Evolutionary conservation across 2,797 vertebrate species (phyloP).

Genomic region (Brachyrhaphis roseni): DNA sequence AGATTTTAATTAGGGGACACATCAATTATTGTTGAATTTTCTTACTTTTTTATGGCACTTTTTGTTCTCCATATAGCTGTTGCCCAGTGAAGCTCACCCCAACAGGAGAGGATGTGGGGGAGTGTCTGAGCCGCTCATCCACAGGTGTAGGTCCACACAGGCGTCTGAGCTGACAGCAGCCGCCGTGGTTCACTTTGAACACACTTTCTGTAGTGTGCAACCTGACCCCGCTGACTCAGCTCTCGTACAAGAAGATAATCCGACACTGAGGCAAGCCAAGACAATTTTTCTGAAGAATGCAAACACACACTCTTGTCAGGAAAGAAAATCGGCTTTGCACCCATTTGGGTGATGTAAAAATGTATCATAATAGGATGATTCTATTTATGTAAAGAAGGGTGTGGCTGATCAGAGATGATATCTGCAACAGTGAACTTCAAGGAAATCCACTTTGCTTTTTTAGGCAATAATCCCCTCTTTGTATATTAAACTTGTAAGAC

Average conservation of each 20-base stretch:
- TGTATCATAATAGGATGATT: neutral
- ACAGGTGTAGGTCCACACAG: conserved; percentile 57
- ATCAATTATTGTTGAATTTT: neutral
- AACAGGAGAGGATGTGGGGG: conserved; percentile 34
- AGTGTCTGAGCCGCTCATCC: conserved; percentile 27
- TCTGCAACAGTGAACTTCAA: conserved; percentile 25
- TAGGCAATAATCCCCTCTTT: conserved; percentile 43
- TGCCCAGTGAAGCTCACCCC: conserved; percentile 62
- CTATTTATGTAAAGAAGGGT: conserved; percentile 36
- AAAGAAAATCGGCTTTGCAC: neutral
- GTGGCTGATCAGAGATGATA: conserved; percentile 44
- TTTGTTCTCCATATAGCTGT: conserved; percentile 34
- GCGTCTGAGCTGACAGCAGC: neutral
- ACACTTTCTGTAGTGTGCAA: conserved; percentile 13
- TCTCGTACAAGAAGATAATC: neutral
- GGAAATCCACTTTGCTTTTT: conserved; percentile 26
- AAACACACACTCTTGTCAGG: neutral
- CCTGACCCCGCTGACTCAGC: conserved; percentile 22
- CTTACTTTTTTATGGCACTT: neutral
- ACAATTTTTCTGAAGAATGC: conserved; percentile 10
- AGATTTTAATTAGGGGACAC: neutral
- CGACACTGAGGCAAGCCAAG: conserved; percentile 20
- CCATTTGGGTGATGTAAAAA: neutral
- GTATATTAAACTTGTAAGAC: conserved; percentile 66
- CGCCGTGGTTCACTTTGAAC: conserved; percentile 23